Evolutionary conservation across 1,140 invertebrate genomes (phyloP), one percentile per base, ranked within the genome.

Genomic region (Leucophenga varia): DNA sequence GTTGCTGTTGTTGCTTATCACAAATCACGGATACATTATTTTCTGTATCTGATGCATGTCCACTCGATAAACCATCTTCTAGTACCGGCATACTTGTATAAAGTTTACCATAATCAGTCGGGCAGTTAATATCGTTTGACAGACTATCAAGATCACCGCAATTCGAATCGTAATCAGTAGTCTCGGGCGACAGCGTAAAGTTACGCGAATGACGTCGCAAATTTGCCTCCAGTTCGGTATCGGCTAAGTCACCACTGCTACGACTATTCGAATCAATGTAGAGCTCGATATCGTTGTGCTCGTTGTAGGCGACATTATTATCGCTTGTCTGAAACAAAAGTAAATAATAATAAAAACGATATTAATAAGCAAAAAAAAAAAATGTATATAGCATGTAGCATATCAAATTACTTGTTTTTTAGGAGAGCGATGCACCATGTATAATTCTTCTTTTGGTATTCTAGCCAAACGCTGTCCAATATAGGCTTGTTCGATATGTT

Each of bases 81-180:
- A 97, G 82, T n/a, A 95, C 87, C 1, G 95, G 95, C 90, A 97
- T 91, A 55, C 89, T 74, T n/a, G 72, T 75, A 31, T 73, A 75
- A 9, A 73, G 53, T 38, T 72, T 73, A 13, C 65, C 61, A 40
- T 64, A 74, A 25, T 75, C 70, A 34, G 59, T 63, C 35, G 58
- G 44, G 32, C 72, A 75, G 51, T 73, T 75, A 12, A 75, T 72
- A 35, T 75, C 73, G 43, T 72, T 73, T 14, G 70, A 72, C 22
- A 73, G 85, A 65, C 89, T 92, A 60, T 93, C 90, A 38, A 93
- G 79, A 67, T 93, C 91, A 10, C 85, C 85, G 61, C 85, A 87
- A 64, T 91, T 90, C 57, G 89, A 93, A 72, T 94, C 93, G 75
- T 91, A 95, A 63, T 96, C 93, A n/a, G 93, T 97, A 36, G 91